Percentiles rank a stretch among this genome's conserved stretches.
Evolutionary conservation across 2,113 vertebrate species (phyloP).

Genomic region (Sceloporus tristichus): DNA sequence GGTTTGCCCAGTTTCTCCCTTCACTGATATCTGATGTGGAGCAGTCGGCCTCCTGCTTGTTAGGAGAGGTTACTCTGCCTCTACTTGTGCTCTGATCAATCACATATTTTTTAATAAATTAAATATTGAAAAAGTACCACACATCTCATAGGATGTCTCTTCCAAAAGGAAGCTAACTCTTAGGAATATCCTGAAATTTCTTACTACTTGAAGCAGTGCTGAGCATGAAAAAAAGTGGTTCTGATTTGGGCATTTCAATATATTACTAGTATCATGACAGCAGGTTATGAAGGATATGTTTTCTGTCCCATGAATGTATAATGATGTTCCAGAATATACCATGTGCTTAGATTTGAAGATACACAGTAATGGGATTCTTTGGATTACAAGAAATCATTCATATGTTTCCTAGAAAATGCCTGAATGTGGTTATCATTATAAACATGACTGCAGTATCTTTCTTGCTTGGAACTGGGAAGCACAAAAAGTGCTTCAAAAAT

Average conservation of each 20-base stretch:
- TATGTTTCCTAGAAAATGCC: neutral
- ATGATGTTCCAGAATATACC: neutral
- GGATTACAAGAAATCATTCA: neutral
- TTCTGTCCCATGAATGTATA: neutral
- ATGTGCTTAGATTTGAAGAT: neutral
- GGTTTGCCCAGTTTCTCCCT: too few relatives aligned
- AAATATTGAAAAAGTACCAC: too few relatives aligned
- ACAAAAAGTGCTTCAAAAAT: neutral
- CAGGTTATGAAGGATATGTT: neutral
- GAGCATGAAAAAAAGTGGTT: neutral
- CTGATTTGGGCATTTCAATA: neutral
- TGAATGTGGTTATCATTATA: neutral
- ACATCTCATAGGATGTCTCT: too few relatives aligned
- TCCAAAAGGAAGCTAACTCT: too few relatives aligned
- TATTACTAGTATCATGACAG: neutral
- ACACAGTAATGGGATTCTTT: neutral
- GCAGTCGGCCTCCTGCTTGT: too few relatives aligned
- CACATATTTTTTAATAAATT: too few relatives aligned
- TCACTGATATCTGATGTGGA: too few relatives aligned
- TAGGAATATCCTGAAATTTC: neutral
- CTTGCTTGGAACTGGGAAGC: neutral
- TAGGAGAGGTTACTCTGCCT: too few relatives aligned
- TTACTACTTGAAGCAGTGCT: neutral
- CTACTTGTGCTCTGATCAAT: too few relatives aligned
- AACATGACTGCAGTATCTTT: neutral